These are phyloP conservation scores for Mellilla xanthometata DNA, from an alignment of 2,888 invertebrate genomes.

Conservation along the genomic window DNA sequence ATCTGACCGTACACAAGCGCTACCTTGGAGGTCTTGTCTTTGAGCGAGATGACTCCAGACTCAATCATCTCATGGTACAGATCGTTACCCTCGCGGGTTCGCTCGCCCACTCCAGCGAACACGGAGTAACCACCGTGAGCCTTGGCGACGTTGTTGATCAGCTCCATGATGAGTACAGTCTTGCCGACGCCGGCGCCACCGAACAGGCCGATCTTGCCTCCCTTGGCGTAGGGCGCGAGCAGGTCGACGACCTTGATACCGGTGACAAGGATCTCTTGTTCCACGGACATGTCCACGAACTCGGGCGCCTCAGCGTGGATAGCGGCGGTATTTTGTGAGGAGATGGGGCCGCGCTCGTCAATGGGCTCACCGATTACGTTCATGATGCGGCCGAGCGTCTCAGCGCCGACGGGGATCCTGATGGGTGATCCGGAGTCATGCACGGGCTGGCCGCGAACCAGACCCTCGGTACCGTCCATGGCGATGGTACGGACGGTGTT, in stretches of 20 bases:
- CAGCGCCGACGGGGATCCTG: conserved; percentile 94
- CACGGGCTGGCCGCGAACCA: conserved; percentile 93
- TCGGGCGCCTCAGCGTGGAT: conserved; percentile 96
- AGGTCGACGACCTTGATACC: conserved; percentile 98
- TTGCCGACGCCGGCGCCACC: conserved; percentile 98
- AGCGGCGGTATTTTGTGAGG: conserved; percentile 88
- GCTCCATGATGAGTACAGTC: conserved; percentile 98
- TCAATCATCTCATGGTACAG: conserved; percentile 99
- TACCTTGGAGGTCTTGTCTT: conserved; percentile 95
- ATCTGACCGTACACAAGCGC: conserved; percentile 97
- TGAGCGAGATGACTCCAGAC: conserved; percentile 94
- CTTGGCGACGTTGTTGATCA: conserved; percentile 98
- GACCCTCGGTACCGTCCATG: conserved; percentile 97
- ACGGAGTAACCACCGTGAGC: conserved; percentile 98
- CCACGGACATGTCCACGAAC: conserved; percentile 95
- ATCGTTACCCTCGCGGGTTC: conserved; percentile 98
- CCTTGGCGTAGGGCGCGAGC: conserved; percentile 96
- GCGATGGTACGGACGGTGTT: conserved; percentile 96
- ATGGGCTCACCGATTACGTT: conserved; percentile 95
- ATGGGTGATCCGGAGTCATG: conserved; percentile 93
- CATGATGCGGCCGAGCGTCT: conserved; percentile 95
- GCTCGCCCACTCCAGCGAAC: conserved; percentile 97
- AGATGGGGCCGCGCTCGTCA: conserved; percentile 94
- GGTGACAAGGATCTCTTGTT: conserved; percentile 95
- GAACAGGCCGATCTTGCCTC: conserved; percentile 97